phyloP scores from a whole-genome alignment of 2,113 vertebrate genomes.

The Bubo blakistoni region DNA sequence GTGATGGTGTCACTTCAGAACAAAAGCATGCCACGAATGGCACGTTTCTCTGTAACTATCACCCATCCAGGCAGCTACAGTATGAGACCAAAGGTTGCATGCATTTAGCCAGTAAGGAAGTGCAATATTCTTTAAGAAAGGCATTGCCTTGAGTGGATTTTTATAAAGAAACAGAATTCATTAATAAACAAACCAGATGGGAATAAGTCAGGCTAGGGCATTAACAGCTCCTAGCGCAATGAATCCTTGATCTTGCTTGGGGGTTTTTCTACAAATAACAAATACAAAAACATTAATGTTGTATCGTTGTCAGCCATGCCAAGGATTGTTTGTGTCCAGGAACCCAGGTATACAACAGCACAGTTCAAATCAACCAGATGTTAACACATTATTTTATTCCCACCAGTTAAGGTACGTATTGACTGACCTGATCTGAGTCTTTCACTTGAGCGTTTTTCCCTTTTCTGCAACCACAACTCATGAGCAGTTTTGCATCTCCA shows the following conservation, averaged over 20 bases:
- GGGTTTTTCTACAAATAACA: not conserved
- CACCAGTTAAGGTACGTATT: not conserved
- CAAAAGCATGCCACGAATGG: not conserved
- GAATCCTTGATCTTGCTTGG: not conserved
- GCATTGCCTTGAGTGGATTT: not conserved
- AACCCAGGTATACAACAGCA: not conserved
- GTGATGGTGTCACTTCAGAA: not conserved
- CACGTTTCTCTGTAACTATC: not conserved
- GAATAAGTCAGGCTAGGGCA: not conserved
- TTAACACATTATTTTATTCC: not conserved
- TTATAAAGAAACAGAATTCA: conserved; percentile 32
- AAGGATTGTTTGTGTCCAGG: not conserved
- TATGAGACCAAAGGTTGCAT: not conserved
- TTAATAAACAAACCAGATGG: conserved; percentile 29
- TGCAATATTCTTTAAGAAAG: not conserved
- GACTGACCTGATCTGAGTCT: conserved; percentile 57
- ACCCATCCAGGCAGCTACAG: not conserved
- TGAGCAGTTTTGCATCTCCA: conserved; percentile 55
- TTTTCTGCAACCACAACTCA: conserved; percentile 62
- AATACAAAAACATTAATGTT: not conserved
- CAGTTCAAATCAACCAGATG: not conserved
- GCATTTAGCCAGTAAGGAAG: not conserved
- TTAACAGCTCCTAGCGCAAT: not conserved
- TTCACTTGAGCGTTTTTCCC: conserved; percentile 53
- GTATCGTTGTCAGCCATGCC: not conserved